Base-by-base conservation (phyloP, 2,113 vertebrate species). In the Anarrhichthys ocellatus region DNA sequence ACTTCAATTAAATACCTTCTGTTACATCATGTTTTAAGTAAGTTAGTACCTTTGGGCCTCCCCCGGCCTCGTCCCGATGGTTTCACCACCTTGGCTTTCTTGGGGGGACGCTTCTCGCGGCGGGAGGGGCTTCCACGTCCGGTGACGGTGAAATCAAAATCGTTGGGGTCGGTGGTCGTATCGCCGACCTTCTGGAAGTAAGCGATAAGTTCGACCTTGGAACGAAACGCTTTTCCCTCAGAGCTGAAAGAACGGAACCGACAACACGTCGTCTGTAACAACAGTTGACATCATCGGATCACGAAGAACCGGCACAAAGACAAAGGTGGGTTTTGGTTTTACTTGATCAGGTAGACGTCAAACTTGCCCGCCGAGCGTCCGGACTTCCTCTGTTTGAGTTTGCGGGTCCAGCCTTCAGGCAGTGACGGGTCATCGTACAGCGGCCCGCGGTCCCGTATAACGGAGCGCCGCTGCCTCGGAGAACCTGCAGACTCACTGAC, bases 321-420 rank as follows among this genome's bases (percentile, higher is more conserved):
- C 56, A 8, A 27, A 58, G 9, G 48, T 13, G 82, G 50, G 40
- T 2, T 22, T 34, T 44, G 10, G 38, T 93, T 96, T 96, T 95
- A 98, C 97, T 97, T 99, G 94, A 99, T 98, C 88, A 98, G 94
- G 92, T 98, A 99, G 87, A 99, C 97, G 34, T 98, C 97, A 82
- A 96, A 99, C 88, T 99, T 99, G 56, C 97, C 97, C 4, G 97
- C 97, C 0, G 97, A 98, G 24, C 97, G 95, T 1, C 97, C 97
- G 0, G 97, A 98, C 79, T 99, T 99, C 78, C 97, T 95, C 87
- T 99, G 97, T 81, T 99, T 99, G 27, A 99, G 96, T 85, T 97
- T 99, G 24, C 97, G 95, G 0, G 96, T 97, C 97, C 97, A 99
- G 64, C 97, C 97, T 85, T 96, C 96, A 0, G 97, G 97, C 71